Evolutionary conservation across 2,113 vertebrate genomes (phyloP).

Genomic region (Hippoglossus stenolepis): DNA sequence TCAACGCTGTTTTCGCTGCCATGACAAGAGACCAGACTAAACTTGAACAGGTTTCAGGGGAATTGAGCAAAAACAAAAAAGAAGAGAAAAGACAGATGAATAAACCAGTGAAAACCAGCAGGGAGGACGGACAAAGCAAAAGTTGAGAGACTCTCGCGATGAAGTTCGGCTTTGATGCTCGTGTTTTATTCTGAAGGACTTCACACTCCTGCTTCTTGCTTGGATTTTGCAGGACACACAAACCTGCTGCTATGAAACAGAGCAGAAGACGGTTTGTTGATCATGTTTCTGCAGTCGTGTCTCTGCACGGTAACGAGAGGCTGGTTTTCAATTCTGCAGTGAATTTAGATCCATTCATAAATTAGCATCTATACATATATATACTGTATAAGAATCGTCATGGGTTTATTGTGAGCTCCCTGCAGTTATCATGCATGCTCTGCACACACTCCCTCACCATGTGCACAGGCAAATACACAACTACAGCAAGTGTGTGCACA

Average conservation of each 20-base stretch:
- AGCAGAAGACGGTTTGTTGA: neutral
- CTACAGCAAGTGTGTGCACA: constrained; percentile 6
- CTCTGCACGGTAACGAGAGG: neutral
- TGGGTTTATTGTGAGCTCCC: constrained; percentile 18
- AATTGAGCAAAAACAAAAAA: constrained; percentile 1
- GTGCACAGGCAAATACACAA: constrained; percentile 8
- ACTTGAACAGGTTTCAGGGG: constrained; percentile 19
- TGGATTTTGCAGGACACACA: neutral
- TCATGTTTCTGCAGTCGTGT: constrained; percentile 1
- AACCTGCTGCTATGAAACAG: neutral
- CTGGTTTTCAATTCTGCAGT: constrained; percentile 24
- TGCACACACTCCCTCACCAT: neutral
- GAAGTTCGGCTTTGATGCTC: neutral
- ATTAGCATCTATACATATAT: constrained; percentile 10
- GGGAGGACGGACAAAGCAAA: neutral
- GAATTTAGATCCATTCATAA: constrained; percentile 38
- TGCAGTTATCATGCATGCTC: constrained; percentile 8
- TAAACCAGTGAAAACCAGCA: constrained; percentile 20
- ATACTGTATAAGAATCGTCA: constrained; percentile 6
- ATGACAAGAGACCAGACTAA: constrained; percentile 14
- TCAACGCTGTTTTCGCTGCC: neutral
- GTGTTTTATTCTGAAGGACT: constrained; percentile 14
- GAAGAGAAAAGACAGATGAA: constrained; percentile 10
- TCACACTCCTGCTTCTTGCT: neutral
- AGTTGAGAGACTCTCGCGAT: neutral